phyloP scores from a whole-genome alignment of 2,113 vertebrate species.

The Siniperca chuatsi region DNA sequence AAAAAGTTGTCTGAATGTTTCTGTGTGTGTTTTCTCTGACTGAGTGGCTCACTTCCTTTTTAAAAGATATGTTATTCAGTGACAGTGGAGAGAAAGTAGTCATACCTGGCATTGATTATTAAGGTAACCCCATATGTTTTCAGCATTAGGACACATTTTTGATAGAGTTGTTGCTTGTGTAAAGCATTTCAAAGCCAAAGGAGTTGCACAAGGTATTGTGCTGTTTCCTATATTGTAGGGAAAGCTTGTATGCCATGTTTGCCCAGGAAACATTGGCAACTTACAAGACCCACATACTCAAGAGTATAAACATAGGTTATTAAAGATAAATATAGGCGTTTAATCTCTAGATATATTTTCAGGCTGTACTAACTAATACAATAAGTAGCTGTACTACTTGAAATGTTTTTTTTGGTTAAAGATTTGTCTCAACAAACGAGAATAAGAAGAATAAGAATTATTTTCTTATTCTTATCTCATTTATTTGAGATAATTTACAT shows the following conservation, averaged over 20 bases:
- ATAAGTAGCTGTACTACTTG: background rate
- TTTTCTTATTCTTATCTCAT: constrained; percentile 10
- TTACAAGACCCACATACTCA: background rate
- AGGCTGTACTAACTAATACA: background rate
- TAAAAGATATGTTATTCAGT: constrained; percentile 32
- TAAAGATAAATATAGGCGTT: background rate
- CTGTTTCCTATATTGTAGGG: background rate
- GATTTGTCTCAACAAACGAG: background rate
- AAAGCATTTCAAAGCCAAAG: background rate
- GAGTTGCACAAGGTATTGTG: background rate
- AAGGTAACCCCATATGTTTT: constrained; percentile 15
- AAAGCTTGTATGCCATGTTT: background rate
- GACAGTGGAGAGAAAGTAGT: constrained; percentile 23
- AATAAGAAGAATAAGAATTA: background rate
- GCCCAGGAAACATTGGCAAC: background rate
- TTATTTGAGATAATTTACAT: no score
- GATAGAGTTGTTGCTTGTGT: background rate
- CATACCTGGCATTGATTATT: constrained; percentile 34
- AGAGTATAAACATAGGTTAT: background rate
- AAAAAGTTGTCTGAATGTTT: constrained; percentile 59
- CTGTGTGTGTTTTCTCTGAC: constrained; percentile 40
- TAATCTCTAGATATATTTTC: background rate
- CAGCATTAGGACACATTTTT: constrained; percentile 1
- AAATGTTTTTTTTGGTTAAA: background rate
- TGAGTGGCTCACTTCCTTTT: constrained; percentile 18